A percentile compares a stretch with the other conserved stretches of the same genome.
phyloP scores from a whole-genome alignment of 2,113 vertebrate species.

The Cygnus buccinator region DNA sequence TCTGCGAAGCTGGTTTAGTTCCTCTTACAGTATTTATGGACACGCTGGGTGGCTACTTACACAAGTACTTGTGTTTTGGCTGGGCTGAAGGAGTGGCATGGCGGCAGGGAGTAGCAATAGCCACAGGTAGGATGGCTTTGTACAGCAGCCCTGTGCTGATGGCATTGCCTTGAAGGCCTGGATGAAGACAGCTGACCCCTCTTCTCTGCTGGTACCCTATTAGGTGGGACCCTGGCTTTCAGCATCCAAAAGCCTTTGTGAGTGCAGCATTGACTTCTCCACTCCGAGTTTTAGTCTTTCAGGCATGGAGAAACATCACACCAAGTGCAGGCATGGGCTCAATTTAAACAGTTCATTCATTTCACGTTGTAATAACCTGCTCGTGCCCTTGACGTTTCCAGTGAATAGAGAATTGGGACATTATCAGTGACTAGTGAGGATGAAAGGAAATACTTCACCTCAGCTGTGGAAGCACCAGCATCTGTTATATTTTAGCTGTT shows the following conservation, averaged over 20 bases:
- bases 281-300: not conserved
- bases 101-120: fast-evolving
- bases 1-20: not conserved
- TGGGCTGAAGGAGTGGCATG: not conserved
- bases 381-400: constrained; percentile 61
- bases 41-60: fast-evolving
- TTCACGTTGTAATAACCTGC: constrained; percentile 49
- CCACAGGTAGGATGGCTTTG: not conserved
- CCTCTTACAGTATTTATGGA: not conserved
- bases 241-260: fast-evolving
- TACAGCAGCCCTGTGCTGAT: not conserved
- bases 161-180: not conserved
- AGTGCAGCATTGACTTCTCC: not conserved
- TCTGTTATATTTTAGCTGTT: constrained; percentile 72
- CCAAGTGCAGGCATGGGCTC: fast-evolving
- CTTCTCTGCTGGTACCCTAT: not conserved
- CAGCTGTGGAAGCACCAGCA: constrained; percentile 48
- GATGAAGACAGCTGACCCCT: fast-evolving
- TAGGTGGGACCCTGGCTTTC: not conserved
- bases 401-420: constrained; percentile 53
- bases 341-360: constrained; percentile 15
- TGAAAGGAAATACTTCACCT: constrained; percentile 74
- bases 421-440: constrained; percentile 55
- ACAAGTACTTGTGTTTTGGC: not conserved
- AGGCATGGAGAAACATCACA: not conserved